Evolutionary conservation across 2,888 invertebrate genomes (phyloP), one percentile per base, ranked within the genome.

Genomic region (Plebejus melissa): DNA sequence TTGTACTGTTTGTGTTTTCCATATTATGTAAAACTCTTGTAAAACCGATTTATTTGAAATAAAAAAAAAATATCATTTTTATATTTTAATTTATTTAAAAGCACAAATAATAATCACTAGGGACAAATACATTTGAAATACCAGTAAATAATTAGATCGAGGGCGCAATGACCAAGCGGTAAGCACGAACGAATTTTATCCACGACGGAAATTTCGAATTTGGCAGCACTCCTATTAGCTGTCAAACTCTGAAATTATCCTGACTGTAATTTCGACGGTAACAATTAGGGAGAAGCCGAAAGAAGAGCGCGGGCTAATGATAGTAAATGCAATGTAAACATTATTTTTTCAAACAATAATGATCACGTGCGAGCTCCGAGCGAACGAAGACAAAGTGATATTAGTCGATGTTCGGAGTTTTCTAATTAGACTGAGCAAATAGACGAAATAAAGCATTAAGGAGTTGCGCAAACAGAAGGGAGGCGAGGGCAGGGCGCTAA

Each of bases 371-470:
- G 82, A 82, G 85, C 83, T 70, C 78, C 80, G 82, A 82, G 84
- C 83, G 85, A 86, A 85, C 84, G 83, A 85, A 84, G 85, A 85
- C 84, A 85, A 88, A 87, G 87, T 87, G 85, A 87, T 89, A 89
- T 88, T 86, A 89, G 87, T 87, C 87, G 89, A 90, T 90, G 89
- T 87, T 83, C 85, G 83, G 89, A 92, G 88, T 93, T 93, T 93
- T 93, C 91, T 91, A 93, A 93, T 93, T 93, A 93, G 92, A 90
- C 88, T 88, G 87, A 87, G 87, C 89, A 91, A 87, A 93, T 90
- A 91, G 86, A 88, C 87, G 88, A 91, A 92, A 93, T 92, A 92
- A 91, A 91, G 90, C 91, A 91, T 91, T 91, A 90, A 90, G 90
- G 90, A 91, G 87, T 87, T 89, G 88, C 83, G 87, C 90, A 93